A percentile compares a stretch with the other conserved stretches of the same genome.
These are phyloP conservation scores for Pterostichus niger DNA, from an alignment of 2,888 invertebrate species.

Conservation along the genomic window DNA sequence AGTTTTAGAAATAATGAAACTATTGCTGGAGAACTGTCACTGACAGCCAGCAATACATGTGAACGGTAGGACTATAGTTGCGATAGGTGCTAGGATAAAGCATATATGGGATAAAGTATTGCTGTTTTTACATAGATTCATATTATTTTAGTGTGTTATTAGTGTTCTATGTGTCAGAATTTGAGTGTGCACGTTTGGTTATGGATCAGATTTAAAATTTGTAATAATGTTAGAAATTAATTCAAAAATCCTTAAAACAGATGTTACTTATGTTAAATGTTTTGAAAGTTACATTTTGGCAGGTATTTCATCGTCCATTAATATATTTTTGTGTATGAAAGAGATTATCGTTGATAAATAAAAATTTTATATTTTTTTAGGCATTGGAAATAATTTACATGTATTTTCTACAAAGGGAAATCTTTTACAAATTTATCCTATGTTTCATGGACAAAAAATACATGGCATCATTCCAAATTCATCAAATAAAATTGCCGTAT, in stretches of 20 bases:
- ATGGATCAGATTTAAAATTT: conserved; percentile 3
- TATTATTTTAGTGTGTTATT: too few species aligned
- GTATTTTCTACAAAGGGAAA: conserved; percentile 73
- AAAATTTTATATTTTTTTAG: conserved; percentile 72
- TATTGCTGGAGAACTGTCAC: too few species aligned
- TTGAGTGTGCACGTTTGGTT: conserved; percentile 49
- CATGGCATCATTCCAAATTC: conserved; percentile 78
- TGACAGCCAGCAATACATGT: too few species aligned
- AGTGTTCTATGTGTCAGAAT: conserved; percentile 35
- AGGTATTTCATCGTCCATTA: conserved; percentile 75
- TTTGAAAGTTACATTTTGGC: conserved; percentile 76
- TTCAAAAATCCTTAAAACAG: conserved; percentile 72
- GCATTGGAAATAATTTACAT: conserved; percentile 79
- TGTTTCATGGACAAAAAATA: conserved; percentile 80
- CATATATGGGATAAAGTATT: too few species aligned
- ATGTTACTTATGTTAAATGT: conserved; percentile 79
- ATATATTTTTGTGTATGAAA: not conserved
- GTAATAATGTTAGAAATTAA: conserved; percentile 44
- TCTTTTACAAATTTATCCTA: conserved; percentile 72
- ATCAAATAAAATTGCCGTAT: conserved; percentile 76
- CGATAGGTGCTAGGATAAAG: too few species aligned
- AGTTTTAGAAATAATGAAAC: too few species aligned
- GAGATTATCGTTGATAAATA: conserved; percentile 23
- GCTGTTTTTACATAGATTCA: too few species aligned
- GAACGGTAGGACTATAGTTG: too few species aligned